Conservation (phyloP, 2,113 vertebrate genomes). For the Cercopithecus mona region DNA sequence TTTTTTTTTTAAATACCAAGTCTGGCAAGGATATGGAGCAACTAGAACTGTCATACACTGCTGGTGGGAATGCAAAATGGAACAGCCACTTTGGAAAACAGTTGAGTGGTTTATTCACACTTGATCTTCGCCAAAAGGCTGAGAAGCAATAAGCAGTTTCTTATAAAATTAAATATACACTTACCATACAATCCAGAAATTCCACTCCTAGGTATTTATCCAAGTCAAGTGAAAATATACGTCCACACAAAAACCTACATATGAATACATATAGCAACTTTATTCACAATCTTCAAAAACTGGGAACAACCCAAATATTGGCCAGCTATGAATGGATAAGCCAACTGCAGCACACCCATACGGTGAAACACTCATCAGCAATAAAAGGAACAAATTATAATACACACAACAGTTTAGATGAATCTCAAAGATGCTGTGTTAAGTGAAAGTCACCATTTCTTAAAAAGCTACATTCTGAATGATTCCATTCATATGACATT, state of each 20-base stretch:
- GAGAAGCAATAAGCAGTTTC: not conserved
- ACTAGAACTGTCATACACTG: not conserved
- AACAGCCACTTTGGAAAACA: not conserved
- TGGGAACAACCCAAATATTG: not conserved
- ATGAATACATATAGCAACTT: not conserved
- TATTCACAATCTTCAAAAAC: not conserved
- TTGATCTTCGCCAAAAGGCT: not conserved
- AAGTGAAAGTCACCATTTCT: not conserved
- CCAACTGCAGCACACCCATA: not conserved
- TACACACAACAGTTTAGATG: not conserved
- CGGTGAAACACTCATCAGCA: not conserved
- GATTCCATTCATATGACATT: not conserved
- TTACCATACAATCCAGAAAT: not conserved
- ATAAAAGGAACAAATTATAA: not conserved
- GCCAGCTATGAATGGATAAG: not conserved
- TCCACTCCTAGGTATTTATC: not conserved
- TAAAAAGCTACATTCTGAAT: not conserved
- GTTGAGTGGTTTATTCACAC: not conserved
- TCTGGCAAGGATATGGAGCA: not conserved
- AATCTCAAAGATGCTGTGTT: not conserved
- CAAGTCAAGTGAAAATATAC: not conserved
- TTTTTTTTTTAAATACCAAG: not conserved
- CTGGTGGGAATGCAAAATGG: not conserved
- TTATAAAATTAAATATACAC: not conserved
- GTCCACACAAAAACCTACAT: not conserved